Conservation (phyloP, 2,797 vertebrate species). For the Arctocebus calabarensis region DNA sequence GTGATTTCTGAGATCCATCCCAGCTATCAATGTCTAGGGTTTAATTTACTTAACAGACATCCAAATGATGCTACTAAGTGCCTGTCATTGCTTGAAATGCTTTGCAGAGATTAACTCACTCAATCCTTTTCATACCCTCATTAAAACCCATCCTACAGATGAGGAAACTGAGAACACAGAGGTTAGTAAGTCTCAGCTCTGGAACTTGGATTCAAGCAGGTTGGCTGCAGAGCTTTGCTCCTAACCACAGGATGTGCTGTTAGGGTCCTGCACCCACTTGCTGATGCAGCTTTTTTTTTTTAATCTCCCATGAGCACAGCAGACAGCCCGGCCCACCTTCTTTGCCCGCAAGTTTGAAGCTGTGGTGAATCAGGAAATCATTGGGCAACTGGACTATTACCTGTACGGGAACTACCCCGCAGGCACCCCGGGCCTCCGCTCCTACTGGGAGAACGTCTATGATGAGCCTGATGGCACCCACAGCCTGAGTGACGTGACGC, state of each 20-base stretch:
- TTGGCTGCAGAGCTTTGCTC: neutral
- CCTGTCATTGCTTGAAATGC: neutral
- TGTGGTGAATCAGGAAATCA: constrained; percentile 97
- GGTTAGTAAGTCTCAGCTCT: neutral
- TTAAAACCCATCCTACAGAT: neutral
- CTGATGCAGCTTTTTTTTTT: neutral
- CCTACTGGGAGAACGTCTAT: constrained; percentile 97
- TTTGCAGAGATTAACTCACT: neutral
- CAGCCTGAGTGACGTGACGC: constrained; percentile 92
- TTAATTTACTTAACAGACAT: neutral
- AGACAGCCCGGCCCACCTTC: constrained; percentile 97
- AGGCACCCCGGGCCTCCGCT: constrained; percentile 91
- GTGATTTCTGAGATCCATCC: neutral
- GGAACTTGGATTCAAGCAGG: neutral
- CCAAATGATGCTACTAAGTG: neutral
- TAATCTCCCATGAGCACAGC: constrained; percentile 87
- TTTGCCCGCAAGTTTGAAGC: constrained; percentile 99
- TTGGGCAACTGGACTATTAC: constrained; percentile 96
- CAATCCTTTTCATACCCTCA: too few species aligned
- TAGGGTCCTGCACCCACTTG: fast-evolving
- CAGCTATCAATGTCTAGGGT: neutral
- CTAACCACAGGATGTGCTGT: neutral
- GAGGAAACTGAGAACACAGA: neutral
- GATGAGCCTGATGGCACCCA: constrained; percentile 95
- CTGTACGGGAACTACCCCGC: constrained; percentile 94